Conservation (phyloP, 1,140 invertebrate species). For the Probaryconus sp. region DNA sequence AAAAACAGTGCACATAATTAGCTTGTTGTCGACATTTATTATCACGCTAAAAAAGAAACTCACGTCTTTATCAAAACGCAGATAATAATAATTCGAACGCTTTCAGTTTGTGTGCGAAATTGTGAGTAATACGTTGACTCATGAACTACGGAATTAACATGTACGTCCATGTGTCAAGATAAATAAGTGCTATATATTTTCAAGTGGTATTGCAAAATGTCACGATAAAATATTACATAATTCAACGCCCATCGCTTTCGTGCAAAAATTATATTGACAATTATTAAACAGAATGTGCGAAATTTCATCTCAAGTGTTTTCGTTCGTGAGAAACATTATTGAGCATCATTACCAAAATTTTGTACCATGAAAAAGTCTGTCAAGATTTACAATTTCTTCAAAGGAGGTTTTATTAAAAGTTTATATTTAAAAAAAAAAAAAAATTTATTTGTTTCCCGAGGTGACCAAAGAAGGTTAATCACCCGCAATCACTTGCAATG, state of each 20-base stretch:
- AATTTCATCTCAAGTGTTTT: too few relatives aligned
- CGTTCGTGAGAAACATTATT: too few relatives aligned
- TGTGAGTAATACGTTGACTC: conserved; percentile 63
- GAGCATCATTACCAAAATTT: too few relatives aligned
- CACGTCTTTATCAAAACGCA: conserved; percentile 53
- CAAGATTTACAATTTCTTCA: too few relatives aligned
- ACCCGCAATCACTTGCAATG: not conserved
- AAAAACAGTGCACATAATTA: conserved; percentile 46
- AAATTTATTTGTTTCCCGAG: too few relatives aligned
- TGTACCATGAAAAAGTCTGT: too few relatives aligned
- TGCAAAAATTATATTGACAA: too few relatives aligned
- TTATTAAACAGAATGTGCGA: not conserved
- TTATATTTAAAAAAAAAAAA: not conserved
- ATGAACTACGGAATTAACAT: conserved; percentile 59
- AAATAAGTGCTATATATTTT: conserved; percentile 59
- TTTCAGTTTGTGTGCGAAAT: conserved; percentile 45
- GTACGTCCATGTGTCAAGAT: conserved; percentile 61
- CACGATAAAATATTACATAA: conserved; percentile 28
- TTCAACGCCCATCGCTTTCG: not conserved
- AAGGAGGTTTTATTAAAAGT: not conserved
- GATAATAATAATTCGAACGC: conserved; percentile 47
- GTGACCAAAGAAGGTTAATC: not conserved
- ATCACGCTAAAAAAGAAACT: conserved; percentile 47
- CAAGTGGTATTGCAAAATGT: conserved; percentile 53
- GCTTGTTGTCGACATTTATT: conserved; percentile 36